Base-by-base conservation (phyloP, 1,140 invertebrate genomes). In the Agrilus planipennis region DNA sequence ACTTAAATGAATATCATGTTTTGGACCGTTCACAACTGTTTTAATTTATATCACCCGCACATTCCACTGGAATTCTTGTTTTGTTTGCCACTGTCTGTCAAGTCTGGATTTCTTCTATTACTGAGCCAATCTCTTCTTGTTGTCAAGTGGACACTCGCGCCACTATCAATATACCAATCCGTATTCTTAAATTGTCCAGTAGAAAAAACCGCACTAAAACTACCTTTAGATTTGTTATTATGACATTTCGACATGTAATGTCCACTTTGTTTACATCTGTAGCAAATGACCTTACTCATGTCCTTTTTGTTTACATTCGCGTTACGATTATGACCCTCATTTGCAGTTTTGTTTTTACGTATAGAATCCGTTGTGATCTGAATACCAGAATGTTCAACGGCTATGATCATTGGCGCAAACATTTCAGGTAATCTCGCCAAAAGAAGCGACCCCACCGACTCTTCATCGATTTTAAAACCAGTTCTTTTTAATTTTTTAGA, bases 401-500 rank as follows among this genome's bases (percentile, higher is more conserved):
- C 58, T 57, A 61, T 60, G 5, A 60, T 57, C 56, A 62, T 62
- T 1, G 60, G 59, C 25, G 28, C 19, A 46, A 37, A 42, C 14
- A 18, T 23, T 27, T 58, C 52, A 2, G 55, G 36, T 34, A 60
- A 53, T 29, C 57, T 57, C 0, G 55, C 53, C n/a, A 60, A 46
- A 11, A 62, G 18, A 2, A 60, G 35, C 1, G 49, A 47, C 10
- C 46, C 54, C 25, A 57, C 40, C 50, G 43, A 56, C 20, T 37
- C 37, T 5, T 46, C 41, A 27, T 15, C 51, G 55, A 19, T 58
- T 45, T 53, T 44, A 19, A 50, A 34, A 37, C 44, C 37, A 17
- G 28, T 48, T 2, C 39, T 2, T 10, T 29, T 23, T n/a, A 49
- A 27, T 56, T 51, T 42, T 35, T 49, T 44, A 1, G 20, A 14